Conservation (phyloP, 2,113 vertebrate species). For the Sporophila hypoxantha region DNA sequence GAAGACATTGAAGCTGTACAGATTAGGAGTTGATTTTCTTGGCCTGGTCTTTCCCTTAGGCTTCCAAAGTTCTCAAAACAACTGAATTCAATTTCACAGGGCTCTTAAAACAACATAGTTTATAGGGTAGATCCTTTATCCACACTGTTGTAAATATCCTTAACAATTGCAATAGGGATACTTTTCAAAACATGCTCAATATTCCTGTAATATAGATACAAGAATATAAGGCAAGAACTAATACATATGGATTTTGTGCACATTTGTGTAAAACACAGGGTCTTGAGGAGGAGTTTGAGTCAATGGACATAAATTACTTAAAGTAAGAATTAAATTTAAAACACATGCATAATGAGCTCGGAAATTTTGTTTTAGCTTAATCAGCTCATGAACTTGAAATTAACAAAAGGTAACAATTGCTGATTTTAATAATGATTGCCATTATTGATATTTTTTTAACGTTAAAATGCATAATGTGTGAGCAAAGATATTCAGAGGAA, state of each 20-base stretch:
- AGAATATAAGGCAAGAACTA: background rate
- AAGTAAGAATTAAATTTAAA: background rate
- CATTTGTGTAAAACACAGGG: background rate
- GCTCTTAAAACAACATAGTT: background rate
- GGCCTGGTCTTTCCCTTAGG: background rate
- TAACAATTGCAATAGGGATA: background rate
- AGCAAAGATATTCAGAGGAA: background rate
- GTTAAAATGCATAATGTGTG: background rate
- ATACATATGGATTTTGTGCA: background rate
- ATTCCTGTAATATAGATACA: background rate
- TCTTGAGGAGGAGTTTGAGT: background rate
- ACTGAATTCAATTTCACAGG: background rate
- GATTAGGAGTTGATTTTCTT: background rate
- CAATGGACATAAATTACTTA: background rate
- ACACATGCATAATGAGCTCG: background rate
- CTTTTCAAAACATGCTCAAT: background rate
- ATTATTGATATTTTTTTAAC: background rate
- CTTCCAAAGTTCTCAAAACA: background rate
- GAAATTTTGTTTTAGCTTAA: background rate
- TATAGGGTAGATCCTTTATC: background rate
- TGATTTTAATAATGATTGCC: background rate
- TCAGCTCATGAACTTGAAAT: background rate
- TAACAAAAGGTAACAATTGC: background rate
- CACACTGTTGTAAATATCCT: background rate
- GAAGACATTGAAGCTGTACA: background rate